Conservation (phyloP, 2,113 vertebrate species). For the Epinephelus lanceolatus region DNA sequence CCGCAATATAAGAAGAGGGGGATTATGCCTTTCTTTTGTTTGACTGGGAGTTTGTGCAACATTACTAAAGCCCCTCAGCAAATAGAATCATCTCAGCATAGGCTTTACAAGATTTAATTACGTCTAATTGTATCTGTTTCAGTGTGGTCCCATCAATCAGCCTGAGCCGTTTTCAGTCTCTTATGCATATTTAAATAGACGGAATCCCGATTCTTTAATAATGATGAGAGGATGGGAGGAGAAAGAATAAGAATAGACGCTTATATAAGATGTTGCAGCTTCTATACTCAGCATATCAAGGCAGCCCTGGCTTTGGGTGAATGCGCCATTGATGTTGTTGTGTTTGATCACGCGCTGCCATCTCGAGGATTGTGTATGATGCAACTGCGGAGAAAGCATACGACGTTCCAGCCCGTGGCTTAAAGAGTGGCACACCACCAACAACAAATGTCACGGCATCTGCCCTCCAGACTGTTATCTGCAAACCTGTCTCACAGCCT, state of each 20-base stretch:
- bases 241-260: constrained; percentile 33
- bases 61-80: constrained; percentile 64
- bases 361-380: constrained; percentile 63
- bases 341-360: constrained; percentile 71
- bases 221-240: constrained; percentile 36
- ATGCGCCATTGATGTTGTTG: constrained; percentile 55
- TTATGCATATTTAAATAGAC: constrained; percentile 67
- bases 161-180: constrained; percentile 56
- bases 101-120: constrained; percentile 75
- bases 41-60: constrained; percentile 58
- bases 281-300: constrained; percentile 55
- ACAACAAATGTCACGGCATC: constrained; percentile 63
- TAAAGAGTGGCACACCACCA: constrained; percentile 47
- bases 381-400: constrained; percentile 72
- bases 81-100: constrained; percentile 63
- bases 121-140: constrained; percentile 73
- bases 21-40: constrained; percentile 66
- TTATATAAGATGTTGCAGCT: constrained; percentile 53
- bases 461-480: constrained; percentile 66
- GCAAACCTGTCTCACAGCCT: constrained; percentile 54
- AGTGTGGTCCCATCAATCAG: constrained; percentile 72
- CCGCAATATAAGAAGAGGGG: constrained; percentile 51
- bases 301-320: constrained; percentile 38
- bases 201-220: constrained; percentile 70
- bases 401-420: constrained; percentile 27